Evolutionary conservation across 2,113 vertebrate genomes (phyloP), one percentile per base, ranked within the genome.

Genomic region (Shinisaurus crocodilurus): DNA sequence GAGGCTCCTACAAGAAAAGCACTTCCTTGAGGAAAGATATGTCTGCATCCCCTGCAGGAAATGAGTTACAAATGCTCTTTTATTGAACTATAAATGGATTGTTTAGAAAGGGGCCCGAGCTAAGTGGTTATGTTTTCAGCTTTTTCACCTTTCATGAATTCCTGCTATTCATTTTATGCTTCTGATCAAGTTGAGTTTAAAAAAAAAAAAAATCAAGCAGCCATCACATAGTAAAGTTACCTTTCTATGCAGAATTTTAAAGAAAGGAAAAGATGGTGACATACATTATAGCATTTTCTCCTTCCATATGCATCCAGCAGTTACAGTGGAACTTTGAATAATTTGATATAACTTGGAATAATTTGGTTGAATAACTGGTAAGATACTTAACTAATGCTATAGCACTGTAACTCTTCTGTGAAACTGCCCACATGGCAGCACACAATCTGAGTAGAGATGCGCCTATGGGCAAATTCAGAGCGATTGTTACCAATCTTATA

Each of bases 71-170:
- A 65, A 63, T 84, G 54, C 57, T 76, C 40, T 43, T 82, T 75
- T 89, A 75, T 82, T 57, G 45, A 10, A 60, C 50, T 7, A 82
- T 74, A 81, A 82, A 72, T 25, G 48, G 25, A 70, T 72, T 88
- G n/a, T 57, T 54, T 43, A 29, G 34, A 69, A 57, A 80, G 40
- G 60, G 10, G 40, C 23, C 10, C 54, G 76, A 87, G 88, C 92
- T 89, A 90, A 91, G 13, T 0, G 0, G 12, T 43, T 89, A 60
- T 85, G 82, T 89, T 95, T 88, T 93, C 82, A 93, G 29, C 6
- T 87, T 82, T 95, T 92, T 90, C 72, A 92, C 72, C 88, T 92
- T 93, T 32, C 45, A 77, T 87, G 77, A 94, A 85, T 88, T 88
- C 63, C 57, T 6, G 85, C 69, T 91, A 90, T 92, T 83, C 48